Conservation (phyloP, 2,888 invertebrate species). For the Tortricodes alternella region DNA sequence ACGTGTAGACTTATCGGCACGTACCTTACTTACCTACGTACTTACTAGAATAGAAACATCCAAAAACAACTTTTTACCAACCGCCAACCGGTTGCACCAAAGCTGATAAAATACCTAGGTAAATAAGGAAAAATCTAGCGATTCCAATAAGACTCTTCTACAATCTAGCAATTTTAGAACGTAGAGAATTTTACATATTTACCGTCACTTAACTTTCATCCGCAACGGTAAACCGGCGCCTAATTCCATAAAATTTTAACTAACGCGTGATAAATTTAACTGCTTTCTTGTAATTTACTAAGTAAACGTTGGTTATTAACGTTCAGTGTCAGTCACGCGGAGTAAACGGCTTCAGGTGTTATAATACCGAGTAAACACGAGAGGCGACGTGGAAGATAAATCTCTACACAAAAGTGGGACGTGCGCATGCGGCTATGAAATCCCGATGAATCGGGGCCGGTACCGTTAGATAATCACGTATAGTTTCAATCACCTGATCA, state of each 20-base stretch:
- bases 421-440: constrained; percentile 44
- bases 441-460: constrained; percentile 33
- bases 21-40: neutral
- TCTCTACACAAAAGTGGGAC: constrained; percentile 49
- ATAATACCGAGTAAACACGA: constrained; percentile 76
- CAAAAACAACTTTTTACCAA: constrained; percentile 9
- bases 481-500: constrained; percentile 69
- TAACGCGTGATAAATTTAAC: constrained; percentile 44
- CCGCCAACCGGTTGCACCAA: constrained; percentile 9
- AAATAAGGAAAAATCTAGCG: neutral
- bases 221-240: constrained; percentile 65
- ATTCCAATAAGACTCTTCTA: constrained; percentile 64
- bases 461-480: constrained; percentile 37
- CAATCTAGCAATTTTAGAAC: constrained; percentile 52
- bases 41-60: neutral
- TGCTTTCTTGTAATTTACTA: constrained; percentile 44
- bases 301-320: constrained; percentile 24
- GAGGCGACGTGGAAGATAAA: constrained; percentile 68
- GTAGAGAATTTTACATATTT: constrained; percentile 54
- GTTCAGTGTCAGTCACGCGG: constrained; percentile 20
- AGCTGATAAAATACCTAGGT: neutral
- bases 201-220: constrained; percentile 64
- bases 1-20: neutral
- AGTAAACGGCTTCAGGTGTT: constrained; percentile 44
- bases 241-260: constrained; percentile 46